Base-by-base conservation (phyloP, 2,888 invertebrate species). In the Sympetrum striolatum region DNA sequence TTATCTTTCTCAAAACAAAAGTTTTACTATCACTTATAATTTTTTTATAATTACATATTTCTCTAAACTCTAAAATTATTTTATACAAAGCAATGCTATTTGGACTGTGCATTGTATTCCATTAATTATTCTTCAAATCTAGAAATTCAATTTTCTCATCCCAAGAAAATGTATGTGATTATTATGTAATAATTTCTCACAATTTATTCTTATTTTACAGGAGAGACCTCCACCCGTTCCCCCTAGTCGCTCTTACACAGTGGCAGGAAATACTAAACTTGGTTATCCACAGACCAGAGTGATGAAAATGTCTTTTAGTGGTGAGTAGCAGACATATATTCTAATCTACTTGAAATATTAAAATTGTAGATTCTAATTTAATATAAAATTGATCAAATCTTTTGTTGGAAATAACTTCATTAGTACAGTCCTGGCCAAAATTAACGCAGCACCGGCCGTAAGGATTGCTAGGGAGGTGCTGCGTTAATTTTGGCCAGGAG, bases 221-320 rank as follows among this genome's bases (percentile, higher is more conserved):
- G 98, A 98, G 94, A 95, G 97, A 91, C 98, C 98, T 60, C 98
- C 98, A 60, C 98, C 98, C 53, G 96, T 98, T 92, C 98, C 98
- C 86, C 97, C 98, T 58, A 97, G 98, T 93, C 96, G 98, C 92
- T 96, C 97, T 2, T 98, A 99, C 94, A 98, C 98, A 10, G 97
- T 98, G 91, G 95, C 97, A 48, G 98, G 98, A 92, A 98, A 98
- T 94, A 97, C 97, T 91, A 98, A 98, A 94, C 95, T 98, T 92
- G 97, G 97, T 92, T 98, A 98, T 95, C 98, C 98, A 91, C 98
- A 98, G 94, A 97, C 96, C 92, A 96, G 98, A 93, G 95, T 97
- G 91, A 98, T 98, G 97, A 97, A 97, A 94, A 97, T 97, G 95
- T 97, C 97, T 92, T 98, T 97, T 95, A 96, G 97, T 92, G 96